Conservation (phyloP, 2,888 invertebrate species). For the Drosophila leonis region DNA sequence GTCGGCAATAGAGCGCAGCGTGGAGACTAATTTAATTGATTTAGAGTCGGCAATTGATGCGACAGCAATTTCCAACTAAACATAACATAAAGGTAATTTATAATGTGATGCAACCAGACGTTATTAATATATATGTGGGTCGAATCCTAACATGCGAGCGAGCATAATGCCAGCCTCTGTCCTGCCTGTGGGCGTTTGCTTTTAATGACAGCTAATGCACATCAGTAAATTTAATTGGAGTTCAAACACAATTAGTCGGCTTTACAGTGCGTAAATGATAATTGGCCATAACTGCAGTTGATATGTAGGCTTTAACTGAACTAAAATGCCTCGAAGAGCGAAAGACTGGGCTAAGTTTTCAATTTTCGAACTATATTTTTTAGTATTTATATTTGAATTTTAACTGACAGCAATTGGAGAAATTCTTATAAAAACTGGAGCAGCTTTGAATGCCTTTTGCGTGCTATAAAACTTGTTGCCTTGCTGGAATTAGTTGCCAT, state of each 20-base stretch:
- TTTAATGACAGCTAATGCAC: slow-evolving; percentile 36
- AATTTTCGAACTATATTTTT: too few species aligned
- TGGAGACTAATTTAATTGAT: slow-evolving; percentile 59
- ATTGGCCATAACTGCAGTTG: neutral
- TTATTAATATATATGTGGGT: slow-evolving; percentile 32
- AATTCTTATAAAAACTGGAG: too few species aligned
- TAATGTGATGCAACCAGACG: slow-evolving; percentile 45
- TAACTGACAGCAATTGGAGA: too few species aligned
- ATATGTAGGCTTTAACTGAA: neutral
- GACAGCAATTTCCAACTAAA: slow-evolving; percentile 13
- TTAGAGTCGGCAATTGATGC: slow-evolving; percentile 49
- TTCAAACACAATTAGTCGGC: slow-evolving; percentile 51
- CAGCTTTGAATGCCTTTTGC: too few species aligned
- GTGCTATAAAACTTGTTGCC: too few species aligned
- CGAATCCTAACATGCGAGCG: neutral
- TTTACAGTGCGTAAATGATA: neutral
- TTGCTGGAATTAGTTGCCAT: too few species aligned
- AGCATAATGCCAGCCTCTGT: too few species aligned
- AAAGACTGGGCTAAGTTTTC: neutral
- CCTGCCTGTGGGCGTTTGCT: slow-evolving; percentile 33
- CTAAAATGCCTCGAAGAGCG: neutral
- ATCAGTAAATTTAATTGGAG: slow-evolving; percentile 44
- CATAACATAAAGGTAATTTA: slow-evolving; percentile 18
- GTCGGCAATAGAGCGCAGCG: slow-evolving; percentile 18
- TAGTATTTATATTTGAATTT: too few species aligned